Base-by-base conservation (phyloP, 23 tunicate species). In the Trididemnum nubilum region DNA sequence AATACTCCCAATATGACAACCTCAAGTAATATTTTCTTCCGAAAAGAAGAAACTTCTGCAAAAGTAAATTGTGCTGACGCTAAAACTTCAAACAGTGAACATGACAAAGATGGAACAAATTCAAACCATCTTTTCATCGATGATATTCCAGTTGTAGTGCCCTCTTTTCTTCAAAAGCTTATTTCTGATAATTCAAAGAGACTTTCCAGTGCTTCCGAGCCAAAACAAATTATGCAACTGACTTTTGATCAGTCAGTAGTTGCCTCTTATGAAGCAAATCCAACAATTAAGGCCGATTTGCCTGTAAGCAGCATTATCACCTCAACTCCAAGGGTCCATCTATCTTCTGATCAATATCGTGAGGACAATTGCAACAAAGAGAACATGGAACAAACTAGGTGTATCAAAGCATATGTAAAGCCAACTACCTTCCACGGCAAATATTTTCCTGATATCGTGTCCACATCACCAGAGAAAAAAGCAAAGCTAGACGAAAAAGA, bases 61-160 rank as follows among this genome's bases (percentile, higher is more conserved):
- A 7, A 7, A 7, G 54, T 9, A 44, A 44, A 15, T 44, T 9
- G 12, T 7, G 54, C 15, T 44, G 54, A 44, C 9, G 15, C 15
- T 44, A 5, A n/a, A 61, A 22, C 22, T 12, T 5, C 18, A 61
- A n/a, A 61, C 3, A 61, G 67, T n/a, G n/a, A 61, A 4, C 5
- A 12, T 21, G 3, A 23, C 5, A 61, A 61, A 61, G 29, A 22
- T 61, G 67, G n/a, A 61, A 49, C 57, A 49, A n/a, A n/a, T n/a
- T 18, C 57, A 49, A 49, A 49, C 12, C 57, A 12, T 19, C 4
- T 19, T 63, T 63, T 23, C 27, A 7, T 63, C 19, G 69, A 19
- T 15, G 69, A 63, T 28, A 63, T 63, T 63, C 69, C 69, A 18
- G 38, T 67, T 5, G 74, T 67, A 30, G 38, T 33, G 31, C 74